A percentile compares a stretch with the other conserved stretches of the same genome.
Conservation (phyloP, 2,797 vertebrate species). For the Siniperca undulata region DNA sequence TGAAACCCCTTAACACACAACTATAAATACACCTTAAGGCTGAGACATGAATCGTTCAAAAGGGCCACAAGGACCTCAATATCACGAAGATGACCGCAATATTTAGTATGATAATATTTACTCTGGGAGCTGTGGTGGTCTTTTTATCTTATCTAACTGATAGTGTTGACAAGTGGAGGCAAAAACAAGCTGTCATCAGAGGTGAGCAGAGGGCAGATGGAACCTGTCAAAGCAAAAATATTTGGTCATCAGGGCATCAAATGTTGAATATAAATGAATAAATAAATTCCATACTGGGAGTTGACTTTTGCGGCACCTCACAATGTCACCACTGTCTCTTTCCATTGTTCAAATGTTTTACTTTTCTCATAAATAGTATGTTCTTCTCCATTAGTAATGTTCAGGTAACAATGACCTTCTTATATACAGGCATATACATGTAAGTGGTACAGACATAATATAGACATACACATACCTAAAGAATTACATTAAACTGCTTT, state of each 20-base stretch:
- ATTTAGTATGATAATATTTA: background rate
- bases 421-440: background rate
- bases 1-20: background rate
- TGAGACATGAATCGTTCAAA: background rate
- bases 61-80: background rate
- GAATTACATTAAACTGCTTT: background rate
- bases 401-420: background rate
- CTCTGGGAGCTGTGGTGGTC: background rate
- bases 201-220: slow-evolving; percentile 12
- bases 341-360: slow-evolving; percentile 21
- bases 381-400: slow-evolving; percentile 6
- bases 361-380: background rate
- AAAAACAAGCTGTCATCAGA: slow-evolving; percentile 43
- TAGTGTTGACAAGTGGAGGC: slow-evolving; percentile 22
- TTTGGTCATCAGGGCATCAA: slow-evolving; percentile 24
- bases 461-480: background rate
- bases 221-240: slow-evolving; percentile 47
- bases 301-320: background rate
- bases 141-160: slow-evolving; percentile 27
- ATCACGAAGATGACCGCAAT: background rate
- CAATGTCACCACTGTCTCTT: background rate
- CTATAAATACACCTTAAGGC: background rate
- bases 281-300: slow-evolving; percentile 1
- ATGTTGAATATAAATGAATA: slow-evolving; percentile 40
- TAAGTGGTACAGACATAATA: background rate